Percentiles rank a stretch among this genome's conserved stretches.
These are phyloP conservation scores for Spilogale gracilis DNA, from an alignment of 2,113 vertebrate species.

Conservation along the genomic window DNA sequence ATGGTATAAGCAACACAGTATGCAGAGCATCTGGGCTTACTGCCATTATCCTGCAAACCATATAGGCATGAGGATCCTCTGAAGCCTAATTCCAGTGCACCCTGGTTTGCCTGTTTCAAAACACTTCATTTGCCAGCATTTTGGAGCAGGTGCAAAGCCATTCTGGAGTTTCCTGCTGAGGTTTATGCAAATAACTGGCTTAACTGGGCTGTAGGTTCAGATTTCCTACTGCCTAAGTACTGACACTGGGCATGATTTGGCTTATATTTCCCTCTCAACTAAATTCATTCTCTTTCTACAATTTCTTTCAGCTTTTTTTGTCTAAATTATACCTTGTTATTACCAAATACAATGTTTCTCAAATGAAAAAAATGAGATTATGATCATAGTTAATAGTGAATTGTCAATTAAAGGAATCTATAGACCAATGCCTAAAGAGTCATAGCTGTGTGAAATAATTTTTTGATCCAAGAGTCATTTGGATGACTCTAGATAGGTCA, in stretches of 20 bases:
- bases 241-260: neutral
- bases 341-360: neutral
- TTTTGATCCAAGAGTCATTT: constrained; percentile 42
- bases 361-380: constrained; percentile 1
- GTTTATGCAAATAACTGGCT: constrained; percentile 55
- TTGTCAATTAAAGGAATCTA: neutral
- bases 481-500: neutral
- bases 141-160: constrained; percentile 61
- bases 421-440: neutral
- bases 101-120: constrained; percentile 50
- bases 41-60: constrained; percentile 36
- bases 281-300: constrained; percentile 26
- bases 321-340: neutral
- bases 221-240: constrained; percentile 6
- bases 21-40: constrained; percentile 54
- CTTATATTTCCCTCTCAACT: neutral
- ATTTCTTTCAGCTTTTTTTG: neutral
- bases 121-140: constrained; percentile 36
- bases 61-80: constrained; percentile 34
- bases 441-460: neutral
- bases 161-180: constrained; percentile 57
- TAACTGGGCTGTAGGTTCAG: constrained; percentile 42
- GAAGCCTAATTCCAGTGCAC: constrained; percentile 54
- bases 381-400: neutral
- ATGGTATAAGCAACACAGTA: constrained; percentile 22